Percentiles rank a stretch among this genome's conserved stretches.
These are phyloP conservation scores for Pseudomyrmex gracilis DNA, from an alignment of 1,140 invertebrate species.

Conservation along the genomic window DNA sequence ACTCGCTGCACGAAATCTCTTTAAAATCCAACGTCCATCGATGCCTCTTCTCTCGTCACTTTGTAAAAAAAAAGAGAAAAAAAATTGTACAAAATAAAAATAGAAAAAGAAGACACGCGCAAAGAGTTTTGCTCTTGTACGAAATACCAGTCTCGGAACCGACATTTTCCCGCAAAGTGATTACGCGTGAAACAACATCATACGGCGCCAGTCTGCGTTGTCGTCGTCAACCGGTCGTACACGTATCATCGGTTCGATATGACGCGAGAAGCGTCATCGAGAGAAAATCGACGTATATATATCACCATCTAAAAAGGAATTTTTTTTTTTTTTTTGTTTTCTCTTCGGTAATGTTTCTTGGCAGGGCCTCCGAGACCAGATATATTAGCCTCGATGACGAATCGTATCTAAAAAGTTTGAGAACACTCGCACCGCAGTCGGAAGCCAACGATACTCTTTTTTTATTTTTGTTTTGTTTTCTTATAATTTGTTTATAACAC, in stretches of 20 bases:
- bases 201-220: slow-evolving; percentile 51
- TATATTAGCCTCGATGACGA: slow-evolving; percentile 66
- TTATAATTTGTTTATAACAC: neutral
- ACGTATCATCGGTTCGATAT: slow-evolving; percentile 28
- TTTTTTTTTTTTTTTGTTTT: neutral
- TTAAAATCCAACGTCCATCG: slow-evolving; percentile 56
- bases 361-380: slow-evolving; percentile 69
- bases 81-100: slow-evolving; percentile 49
- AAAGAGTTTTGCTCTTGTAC: slow-evolving; percentile 24
- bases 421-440: slow-evolving; percentile 68
- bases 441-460: slow-evolving; percentile 70
- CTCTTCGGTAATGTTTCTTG: slow-evolving; percentile 67
- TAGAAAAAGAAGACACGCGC: slow-evolving; percentile 62
- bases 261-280: slow-evolving; percentile 29
- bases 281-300: slow-evolving; percentile 3
- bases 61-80: slow-evolving; percentile 36
- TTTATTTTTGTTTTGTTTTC: too few species aligned
- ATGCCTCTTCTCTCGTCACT: slow-evolving; percentile 35
- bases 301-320: slow-evolving; percentile 40
- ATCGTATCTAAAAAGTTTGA: slow-evolving; percentile 71
- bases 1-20: neutral
- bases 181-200: neutral
- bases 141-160: slow-evolving; percentile 51
- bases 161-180: slow-evolving; percentile 32
- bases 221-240: slow-evolving; percentile 10